These are phyloP conservation scores for Aplysina aerophoba DNA, from an alignment of 37 sponge, comb jelly and placozoan species.

Conservation along the genomic window DNA sequence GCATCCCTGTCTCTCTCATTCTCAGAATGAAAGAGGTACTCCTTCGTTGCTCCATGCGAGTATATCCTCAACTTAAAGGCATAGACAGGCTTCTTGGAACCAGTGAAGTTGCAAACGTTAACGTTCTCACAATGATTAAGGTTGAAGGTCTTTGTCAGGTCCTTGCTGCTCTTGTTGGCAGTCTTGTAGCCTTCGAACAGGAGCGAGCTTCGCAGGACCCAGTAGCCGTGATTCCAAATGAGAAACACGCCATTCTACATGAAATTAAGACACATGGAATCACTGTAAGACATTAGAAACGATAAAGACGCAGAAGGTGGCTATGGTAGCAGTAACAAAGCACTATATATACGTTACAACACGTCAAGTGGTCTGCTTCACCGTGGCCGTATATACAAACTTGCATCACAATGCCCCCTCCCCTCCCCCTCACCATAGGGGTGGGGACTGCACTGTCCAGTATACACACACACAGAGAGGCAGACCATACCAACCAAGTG, in stretches of 20 bases:
- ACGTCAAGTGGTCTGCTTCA: too few species aligned
- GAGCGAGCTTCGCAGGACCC: slow-evolving; percentile 54
- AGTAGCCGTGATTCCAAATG: slow-evolving; percentile 59
- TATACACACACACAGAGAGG: too few species aligned
- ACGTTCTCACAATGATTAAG: slow-evolving; percentile 63
- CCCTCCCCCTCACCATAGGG: too few species aligned
- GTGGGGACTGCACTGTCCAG: too few species aligned
- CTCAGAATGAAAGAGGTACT: slow-evolving; percentile 58
- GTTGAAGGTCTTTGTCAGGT: slow-evolving; percentile 65
- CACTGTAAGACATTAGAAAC: too few species aligned
- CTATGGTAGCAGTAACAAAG: too few species aligned
- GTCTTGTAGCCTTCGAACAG: slow-evolving; percentile 66
- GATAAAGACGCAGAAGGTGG: too few species aligned
- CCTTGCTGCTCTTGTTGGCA: slow-evolving; percentile 45
- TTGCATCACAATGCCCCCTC: too few species aligned
- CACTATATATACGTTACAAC: too few species aligned
- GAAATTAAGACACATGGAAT: too few species aligned
- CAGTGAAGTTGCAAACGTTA: neutral
- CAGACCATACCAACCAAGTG: too few species aligned
- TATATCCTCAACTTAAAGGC: slow-evolving; percentile 54
- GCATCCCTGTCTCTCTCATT: slow-evolving; percentile 36
- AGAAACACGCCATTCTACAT: neutral
- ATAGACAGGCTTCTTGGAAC: neutral
- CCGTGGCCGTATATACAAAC: too few species aligned
- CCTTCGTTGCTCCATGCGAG: neutral